These are phyloP conservation scores for Potorous gilbertii DNA, from an alignment of 2,797 vertebrate species.

Conservation along the genomic window DNA sequence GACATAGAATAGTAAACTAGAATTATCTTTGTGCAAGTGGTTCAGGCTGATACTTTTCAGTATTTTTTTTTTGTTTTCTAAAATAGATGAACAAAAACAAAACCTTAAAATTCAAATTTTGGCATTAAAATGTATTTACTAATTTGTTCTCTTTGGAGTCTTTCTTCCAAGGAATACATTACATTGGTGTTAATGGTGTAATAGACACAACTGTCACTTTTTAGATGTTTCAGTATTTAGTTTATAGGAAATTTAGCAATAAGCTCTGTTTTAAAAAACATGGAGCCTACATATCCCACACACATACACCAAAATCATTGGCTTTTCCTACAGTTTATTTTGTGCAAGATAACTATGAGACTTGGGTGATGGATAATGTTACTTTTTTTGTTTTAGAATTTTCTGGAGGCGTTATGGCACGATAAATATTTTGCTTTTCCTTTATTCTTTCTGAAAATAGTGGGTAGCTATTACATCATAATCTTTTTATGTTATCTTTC, in stretches of 20 bases:
- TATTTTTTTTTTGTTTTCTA: slow-evolving; percentile 34
- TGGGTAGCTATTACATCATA: slow-evolving; percentile 6
- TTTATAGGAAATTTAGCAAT: slow-evolving; percentile 7
- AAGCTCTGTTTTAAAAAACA: background rate
- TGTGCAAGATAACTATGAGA: background rate
- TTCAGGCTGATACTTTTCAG: background rate
- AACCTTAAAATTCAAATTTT: slow-evolving; percentile 3
- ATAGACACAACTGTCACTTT: background rate
- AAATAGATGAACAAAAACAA: background rate
- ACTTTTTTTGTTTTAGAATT: background rate
- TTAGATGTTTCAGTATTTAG: background rate
- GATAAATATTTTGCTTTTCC: background rate
- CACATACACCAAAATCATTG: background rate
- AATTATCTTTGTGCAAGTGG: background rate
- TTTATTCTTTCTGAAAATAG: background rate
- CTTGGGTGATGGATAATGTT: background rate
- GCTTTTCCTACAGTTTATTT: slow-evolving; percentile 35
- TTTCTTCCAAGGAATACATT: slow-evolving; percentile 16
- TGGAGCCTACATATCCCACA: background rate
- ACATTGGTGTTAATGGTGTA: background rate
- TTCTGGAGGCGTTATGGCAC: background rate
- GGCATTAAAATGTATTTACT: slow-evolving; percentile 4
- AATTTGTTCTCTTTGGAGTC: slow-evolving; percentile 10
- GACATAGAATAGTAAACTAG: background rate
- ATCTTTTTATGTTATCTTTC: slow-evolving; percentile 42